Percentiles rank a stretch among this genome's conserved stretches.
These are phyloP conservation scores for Metellina segmentata DNA, from an alignment of 2,888 invertebrate genomes.

Conservation along the genomic window DNA sequence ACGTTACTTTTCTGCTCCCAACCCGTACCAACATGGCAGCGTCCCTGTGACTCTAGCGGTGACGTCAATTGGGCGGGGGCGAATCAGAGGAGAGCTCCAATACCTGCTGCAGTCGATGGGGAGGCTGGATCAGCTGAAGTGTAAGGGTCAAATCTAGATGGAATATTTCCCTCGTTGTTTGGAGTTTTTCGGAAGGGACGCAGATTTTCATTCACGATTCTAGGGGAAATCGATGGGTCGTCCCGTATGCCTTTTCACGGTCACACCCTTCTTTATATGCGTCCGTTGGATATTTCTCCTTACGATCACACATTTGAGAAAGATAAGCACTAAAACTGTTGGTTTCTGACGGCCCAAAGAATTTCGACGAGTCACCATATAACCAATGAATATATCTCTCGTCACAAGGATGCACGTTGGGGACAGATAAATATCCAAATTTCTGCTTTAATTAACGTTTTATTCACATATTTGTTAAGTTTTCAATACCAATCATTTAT, in stretches of 20 bases:
- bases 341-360: too few relatives aligned
- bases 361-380: too few relatives aligned
- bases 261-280: neutral
- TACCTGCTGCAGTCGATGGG: constrained; percentile 62
- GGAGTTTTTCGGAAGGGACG: constrained; percentile 13
- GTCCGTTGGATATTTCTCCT: neutral
- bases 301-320: too few relatives aligned
- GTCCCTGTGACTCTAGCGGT: constrained; percentile 68
- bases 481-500: too few relatives aligned
- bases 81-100: constrained; percentile 54
- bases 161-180: constrained; percentile 20
- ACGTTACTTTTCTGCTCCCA: constrained; percentile 43
- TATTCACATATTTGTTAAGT: too few relatives aligned
- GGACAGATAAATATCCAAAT: too few relatives aligned
- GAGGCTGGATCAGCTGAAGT: constrained; percentile 67
- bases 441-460: too few relatives aligned
- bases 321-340: too few relatives aligned
- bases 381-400: too few relatives aligned
- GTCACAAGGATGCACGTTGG: too few relatives aligned
- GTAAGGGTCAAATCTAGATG: constrained; percentile 67
- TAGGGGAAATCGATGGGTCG: neutral
- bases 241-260: neutral
- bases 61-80: constrained; percentile 71
- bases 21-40: constrained; percentile 69
- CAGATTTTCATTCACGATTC: constrained; percentile 40